Conservation (phyloP, 2,888 invertebrate species). For the Yponomeuta malinellus region DNA sequence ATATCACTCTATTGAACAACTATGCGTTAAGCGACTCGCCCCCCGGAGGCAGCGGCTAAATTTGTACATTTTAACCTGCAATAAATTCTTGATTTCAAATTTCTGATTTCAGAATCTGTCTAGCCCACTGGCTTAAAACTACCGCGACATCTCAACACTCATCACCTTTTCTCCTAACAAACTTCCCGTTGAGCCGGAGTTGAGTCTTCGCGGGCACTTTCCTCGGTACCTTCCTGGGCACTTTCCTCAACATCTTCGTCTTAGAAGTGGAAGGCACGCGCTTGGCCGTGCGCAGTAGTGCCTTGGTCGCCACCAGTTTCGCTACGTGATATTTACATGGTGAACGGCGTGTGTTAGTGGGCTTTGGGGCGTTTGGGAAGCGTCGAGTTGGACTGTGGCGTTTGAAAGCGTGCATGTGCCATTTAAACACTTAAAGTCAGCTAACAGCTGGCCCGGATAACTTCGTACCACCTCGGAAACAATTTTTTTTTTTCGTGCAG, state of each 20-base stretch:
- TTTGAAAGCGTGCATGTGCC: too few species aligned
- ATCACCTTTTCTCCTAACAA: constrained; percentile 57
- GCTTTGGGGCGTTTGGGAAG: background rate
- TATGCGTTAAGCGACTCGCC: too few species aligned
- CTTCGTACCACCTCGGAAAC: too few species aligned
- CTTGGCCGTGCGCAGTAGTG: background rate
- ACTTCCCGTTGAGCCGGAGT: constrained; percentile 49
- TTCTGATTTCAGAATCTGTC: too few species aligned
- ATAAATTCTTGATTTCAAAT: too few species aligned
- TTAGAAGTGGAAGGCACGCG: background rate
- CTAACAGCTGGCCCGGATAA: too few species aligned
- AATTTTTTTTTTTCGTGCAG: too few species aligned
- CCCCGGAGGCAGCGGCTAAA: too few species aligned
- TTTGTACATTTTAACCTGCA: too few species aligned
- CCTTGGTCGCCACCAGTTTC: background rate
- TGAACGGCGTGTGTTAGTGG: background rate
- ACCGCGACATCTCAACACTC: background rate
- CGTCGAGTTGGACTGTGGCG: background rate
- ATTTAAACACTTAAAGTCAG: too few species aligned
- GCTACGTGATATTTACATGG: constrained; percentile 4
- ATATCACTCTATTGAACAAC: too few species aligned
- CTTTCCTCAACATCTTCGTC: constrained; percentile 17
- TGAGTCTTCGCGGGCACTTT: constrained; percentile 50
- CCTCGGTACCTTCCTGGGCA: constrained; percentile 32
- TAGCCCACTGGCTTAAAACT: background rate